These are phyloP conservation scores for Agraylea sexmaculata DNA, from an alignment of 1,140 invertebrate species.

Conservation along the genomic window DNA sequence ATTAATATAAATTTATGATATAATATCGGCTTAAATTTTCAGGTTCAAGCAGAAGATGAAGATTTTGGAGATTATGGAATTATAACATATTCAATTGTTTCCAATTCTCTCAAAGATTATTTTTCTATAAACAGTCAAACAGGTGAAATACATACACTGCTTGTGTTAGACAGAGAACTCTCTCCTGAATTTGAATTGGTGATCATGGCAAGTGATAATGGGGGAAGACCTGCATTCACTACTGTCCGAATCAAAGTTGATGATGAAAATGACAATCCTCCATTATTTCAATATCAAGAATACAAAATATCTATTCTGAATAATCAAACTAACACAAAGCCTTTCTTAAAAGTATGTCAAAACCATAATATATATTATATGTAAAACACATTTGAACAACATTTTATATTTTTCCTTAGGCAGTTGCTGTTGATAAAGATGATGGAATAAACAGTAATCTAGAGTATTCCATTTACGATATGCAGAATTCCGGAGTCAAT, in stretches of 20 bases:
- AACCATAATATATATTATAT: background rate
- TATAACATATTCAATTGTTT: conserved; percentile 62
- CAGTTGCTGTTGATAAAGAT: conserved; percentile 54
- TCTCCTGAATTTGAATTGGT: conserved; percentile 57
- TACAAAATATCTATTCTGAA: conserved; percentile 58
- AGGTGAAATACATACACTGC: conserved; percentile 63
- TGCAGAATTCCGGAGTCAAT: conserved; percentile 39
- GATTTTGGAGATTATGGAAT: conserved; percentile 64
- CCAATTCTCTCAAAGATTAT: conserved; percentile 53
- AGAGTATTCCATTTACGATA: conserved; percentile 54
- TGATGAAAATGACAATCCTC: conserved; percentile 77
- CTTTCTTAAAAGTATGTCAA: conserved; percentile 50
- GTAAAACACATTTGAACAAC: background rate
- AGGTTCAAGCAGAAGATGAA: conserved; percentile 57
- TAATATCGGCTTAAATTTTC: background rate
- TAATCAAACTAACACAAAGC: conserved; percentile 46
- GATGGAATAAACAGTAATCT: conserved; percentile 48
- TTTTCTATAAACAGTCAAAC: conserved; percentile 65
- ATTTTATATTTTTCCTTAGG: conserved; percentile 23
- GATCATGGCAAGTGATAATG: conserved; percentile 67
- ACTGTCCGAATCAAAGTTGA: conserved; percentile 57
- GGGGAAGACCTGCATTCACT: conserved; percentile 62
- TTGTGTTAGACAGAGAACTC: conserved; percentile 61
- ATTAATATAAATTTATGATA: background rate
- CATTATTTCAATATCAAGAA: conserved; percentile 59